A percentile compares a stretch with the other conserved stretches of the same genome.
These are phyloP conservation scores for Microhierax caerulescens DNA, from an alignment of 2,797 vertebrate species.

Conservation along the genomic window DNA sequence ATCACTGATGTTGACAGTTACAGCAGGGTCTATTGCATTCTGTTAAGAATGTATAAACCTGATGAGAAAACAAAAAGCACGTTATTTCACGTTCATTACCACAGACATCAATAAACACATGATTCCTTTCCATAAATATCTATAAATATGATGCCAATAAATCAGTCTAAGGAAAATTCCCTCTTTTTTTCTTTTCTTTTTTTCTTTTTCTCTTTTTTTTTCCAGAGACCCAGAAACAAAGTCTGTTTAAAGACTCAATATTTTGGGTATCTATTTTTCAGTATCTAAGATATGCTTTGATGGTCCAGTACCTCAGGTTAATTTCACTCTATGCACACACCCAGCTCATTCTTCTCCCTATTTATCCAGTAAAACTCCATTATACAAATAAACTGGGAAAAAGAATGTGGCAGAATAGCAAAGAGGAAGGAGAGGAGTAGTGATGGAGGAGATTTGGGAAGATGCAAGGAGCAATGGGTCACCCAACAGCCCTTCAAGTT, in stretches of 20 bases:
- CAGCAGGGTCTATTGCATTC: slow-evolving; percentile 63
- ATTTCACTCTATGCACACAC: slow-evolving; percentile 4
- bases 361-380: slow-evolving; percentile 28
- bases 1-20: slow-evolving; percentile 61
- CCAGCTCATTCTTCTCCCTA: slow-evolving; percentile 8
- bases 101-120: slow-evolving; percentile 63
- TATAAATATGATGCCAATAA: slow-evolving; percentile 68
- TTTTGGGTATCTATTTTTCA: slow-evolving; percentile 1
- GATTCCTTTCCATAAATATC: slow-evolving; percentile 70
- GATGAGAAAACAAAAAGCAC: slow-evolving; percentile 69
- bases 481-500: background rate
- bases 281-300: slow-evolving; percentile 33
- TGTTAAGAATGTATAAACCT: slow-evolving; percentile 68
- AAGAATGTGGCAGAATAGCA: background rate
- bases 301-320: slow-evolving; percentile 26
- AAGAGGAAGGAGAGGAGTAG: background rate
- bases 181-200: background rate
- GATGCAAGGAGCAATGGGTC: background rate
- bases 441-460: background rate
- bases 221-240: background rate
- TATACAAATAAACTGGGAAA: slow-evolving; percentile 13
- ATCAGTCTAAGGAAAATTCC: slow-evolving; percentile 39
- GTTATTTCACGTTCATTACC: slow-evolving; percentile 61
- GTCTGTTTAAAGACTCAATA: slow-evolving; percentile 24
- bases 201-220: background rate